Conservation (phyloP, 2,888 invertebrate genomes). For the Dermolepida albohirtum region DNA sequence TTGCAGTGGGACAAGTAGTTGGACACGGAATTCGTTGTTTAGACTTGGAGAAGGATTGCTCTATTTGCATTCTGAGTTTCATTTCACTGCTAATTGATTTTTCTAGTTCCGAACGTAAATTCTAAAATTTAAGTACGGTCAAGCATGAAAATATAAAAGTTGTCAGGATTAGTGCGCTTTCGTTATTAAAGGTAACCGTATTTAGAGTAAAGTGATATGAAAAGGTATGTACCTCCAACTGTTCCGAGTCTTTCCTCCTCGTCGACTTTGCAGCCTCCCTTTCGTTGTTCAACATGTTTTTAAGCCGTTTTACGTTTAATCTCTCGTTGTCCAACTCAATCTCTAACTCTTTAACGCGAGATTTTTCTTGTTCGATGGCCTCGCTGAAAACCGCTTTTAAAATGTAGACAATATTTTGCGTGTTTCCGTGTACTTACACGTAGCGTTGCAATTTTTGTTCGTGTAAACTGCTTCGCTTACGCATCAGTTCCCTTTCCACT, state of each 20-base stretch:
- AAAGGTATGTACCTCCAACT: slow-evolving; percentile 45
- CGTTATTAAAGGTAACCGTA: no score
- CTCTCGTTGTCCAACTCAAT: slow-evolving; percentile 51
- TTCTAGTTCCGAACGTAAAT: slow-evolving; percentile 46
- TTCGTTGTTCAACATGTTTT: slow-evolving; percentile 47
- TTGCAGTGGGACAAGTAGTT: slow-evolving; percentile 4
- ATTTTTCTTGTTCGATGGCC: slow-evolving; percentile 49
- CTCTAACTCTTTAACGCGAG: slow-evolving; percentile 48
- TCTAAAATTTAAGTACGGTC: slow-evolving; percentile 29
- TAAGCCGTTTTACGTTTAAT: slow-evolving; percentile 46
- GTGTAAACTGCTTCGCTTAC: slow-evolving; percentile 48
- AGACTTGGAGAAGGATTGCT: slow-evolving; percentile 32
- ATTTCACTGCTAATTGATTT: slow-evolving; percentile 47
- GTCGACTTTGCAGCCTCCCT: slow-evolving; percentile 28
- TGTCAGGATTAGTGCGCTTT: no score
- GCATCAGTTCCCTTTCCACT: slow-evolving; percentile 52
- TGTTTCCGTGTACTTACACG: slow-evolving; percentile 42
- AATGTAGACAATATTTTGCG: slow-evolving; percentile 10
- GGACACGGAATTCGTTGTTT: slow-evolving; percentile 4
- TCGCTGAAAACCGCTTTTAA: slow-evolving; percentile 40
- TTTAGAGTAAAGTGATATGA: no score
- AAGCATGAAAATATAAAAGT: neutral
- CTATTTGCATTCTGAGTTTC: slow-evolving; percentile 46
- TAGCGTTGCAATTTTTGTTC: slow-evolving; percentile 50
- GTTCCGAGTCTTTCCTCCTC: slow-evolving; percentile 41